Conservation (phyloP, 2,797 vertebrate genomes). For the Xiphophorus birchmanni region DNA sequence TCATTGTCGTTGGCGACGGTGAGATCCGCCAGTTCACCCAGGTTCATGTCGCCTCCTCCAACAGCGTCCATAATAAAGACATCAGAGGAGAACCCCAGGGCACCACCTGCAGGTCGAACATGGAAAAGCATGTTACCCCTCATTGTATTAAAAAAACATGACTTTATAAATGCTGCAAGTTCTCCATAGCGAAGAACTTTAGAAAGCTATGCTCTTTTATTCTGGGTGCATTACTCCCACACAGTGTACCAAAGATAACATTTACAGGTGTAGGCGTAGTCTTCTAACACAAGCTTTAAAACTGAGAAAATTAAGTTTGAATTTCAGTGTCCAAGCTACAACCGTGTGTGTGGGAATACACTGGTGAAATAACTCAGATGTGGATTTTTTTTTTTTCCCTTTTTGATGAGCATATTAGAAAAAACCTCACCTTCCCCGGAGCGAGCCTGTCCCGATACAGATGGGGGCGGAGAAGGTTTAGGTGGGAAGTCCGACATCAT, state of each 20-base stretch:
- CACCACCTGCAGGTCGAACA: slow-evolving; percentile 76
- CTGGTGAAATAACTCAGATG: not conserved
- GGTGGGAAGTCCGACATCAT: slow-evolving; percentile 89
- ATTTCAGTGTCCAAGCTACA: slow-evolving; percentile 14
- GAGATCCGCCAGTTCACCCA: slow-evolving; percentile 92
- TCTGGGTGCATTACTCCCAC: slow-evolving; percentile 37
- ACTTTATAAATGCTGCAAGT: slow-evolving; percentile 1
- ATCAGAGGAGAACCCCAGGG: slow-evolving; percentile 89
- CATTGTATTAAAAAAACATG: not conserved
- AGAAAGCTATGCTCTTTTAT: slow-evolving; percentile 18
- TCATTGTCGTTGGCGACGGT: slow-evolving; percentile 93
- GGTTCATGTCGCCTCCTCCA: slow-evolving; percentile 89
- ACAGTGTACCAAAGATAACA: slow-evolving; percentile 31
- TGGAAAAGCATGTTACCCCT: slow-evolving; percentile 18
- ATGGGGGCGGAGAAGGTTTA: slow-evolving; percentile 82
- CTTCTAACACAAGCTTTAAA: slow-evolving; percentile 28
- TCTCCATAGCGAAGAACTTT: not conserved
- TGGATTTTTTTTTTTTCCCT: slow-evolving; percentile 5
- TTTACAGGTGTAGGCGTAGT: slow-evolving; percentile 36
- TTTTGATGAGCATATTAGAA: not conserved
- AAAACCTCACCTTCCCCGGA: slow-evolving; percentile 84
- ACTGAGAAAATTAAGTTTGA: slow-evolving; percentile 20
- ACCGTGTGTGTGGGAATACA: slow-evolving; percentile 6
- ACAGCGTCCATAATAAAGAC: slow-evolving; percentile 92
- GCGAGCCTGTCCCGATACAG: slow-evolving; percentile 83